Evolutionary conservation across 2,888 invertebrate genomes (phyloP), one percentile per base, ranked within the genome.

Genomic region (Brachyopa scutellaris): DNA sequence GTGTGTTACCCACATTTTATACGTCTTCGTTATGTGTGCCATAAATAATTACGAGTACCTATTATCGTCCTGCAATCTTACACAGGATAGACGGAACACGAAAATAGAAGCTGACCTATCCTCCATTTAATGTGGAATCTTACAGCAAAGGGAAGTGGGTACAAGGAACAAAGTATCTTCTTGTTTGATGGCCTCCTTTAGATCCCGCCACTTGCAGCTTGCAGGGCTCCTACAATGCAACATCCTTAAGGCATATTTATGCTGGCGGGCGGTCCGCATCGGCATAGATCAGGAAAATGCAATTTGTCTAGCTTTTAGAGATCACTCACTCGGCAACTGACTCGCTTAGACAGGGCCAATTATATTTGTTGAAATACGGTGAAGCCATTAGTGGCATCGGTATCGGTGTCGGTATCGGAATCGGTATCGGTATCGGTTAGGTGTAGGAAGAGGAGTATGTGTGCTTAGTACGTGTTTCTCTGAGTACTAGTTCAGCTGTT

Each of bases 1-100:
- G 79, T 79, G 66, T 79, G 78, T 73, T 79, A 79, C 73, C 73
- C 42, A 66, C 66, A 79, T 79, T 79, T 77, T 47, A 55, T 67
- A 61, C 73, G 67, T 61, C 73, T 79, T 73, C 47, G 79, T 79
- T 79, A 67, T 49, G 13, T 67, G 67, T 79, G 79, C 79, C 79
- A 79, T 79, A 79, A 79, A 79, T 79, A 79, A n/a, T n/a, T n/a
- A n/a, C n/a, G n/a, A n/a, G n/a, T n/a, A n/a, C n/a, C n/a, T n/a
- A 79, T 79, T 79, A 79, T 73, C 26, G 61, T 66, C 26, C n/a
- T n/a, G n/a, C 47, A 19, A 42, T 33, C 42, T n/a, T 33, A 55
- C 33, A 49, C 23, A 57, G 36, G 38, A 59, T 47, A 26, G 8
- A 40, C 33, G 36, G 19, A 8, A 8, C n/a, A 21, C 9, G 17